These are phyloP conservation scores for Drosophila hydei DNA, from an alignment of 1,140 invertebrate species.

Conservation along the genomic window DNA sequence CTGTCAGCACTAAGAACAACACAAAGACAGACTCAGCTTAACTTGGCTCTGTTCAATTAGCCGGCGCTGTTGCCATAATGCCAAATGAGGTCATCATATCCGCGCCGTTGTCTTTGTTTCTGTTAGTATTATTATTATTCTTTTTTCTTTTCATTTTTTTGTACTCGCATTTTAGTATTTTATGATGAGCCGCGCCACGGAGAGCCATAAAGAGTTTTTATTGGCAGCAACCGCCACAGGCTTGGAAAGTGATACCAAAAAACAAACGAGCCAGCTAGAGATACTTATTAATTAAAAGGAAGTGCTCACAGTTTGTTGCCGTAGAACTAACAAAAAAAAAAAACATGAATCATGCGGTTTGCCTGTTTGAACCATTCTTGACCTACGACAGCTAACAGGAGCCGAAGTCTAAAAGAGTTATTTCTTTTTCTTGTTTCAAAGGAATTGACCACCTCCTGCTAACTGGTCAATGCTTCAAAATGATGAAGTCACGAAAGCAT, in stretches of 20 bases:
- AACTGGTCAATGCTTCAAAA: too few relatives aligned
- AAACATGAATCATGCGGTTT: conserved; percentile 10
- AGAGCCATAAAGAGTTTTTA: conserved; percentile 31
- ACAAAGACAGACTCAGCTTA: conserved; percentile 7
- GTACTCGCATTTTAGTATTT: conserved; percentile 36
- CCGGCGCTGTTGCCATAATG: conserved; percentile 11
- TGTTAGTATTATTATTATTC: conserved; percentile 2
- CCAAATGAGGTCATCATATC: conserved; percentile 54
- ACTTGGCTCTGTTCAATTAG: conserved; percentile 39
- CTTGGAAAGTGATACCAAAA: conserved; percentile 20
- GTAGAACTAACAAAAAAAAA: not conserved
- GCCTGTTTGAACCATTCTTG: not conserved
- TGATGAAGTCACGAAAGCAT: too few relatives aligned
- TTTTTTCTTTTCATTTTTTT: conserved; percentile 9
- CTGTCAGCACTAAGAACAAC: conserved; percentile 10
- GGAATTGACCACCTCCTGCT: too few relatives aligned
- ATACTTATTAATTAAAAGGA: conserved; percentile 46
- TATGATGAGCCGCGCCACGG: conserved; percentile 31
- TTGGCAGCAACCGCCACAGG: conserved; percentile 24
- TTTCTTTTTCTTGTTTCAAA: too few relatives aligned
- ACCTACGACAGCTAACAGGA: not conserved
- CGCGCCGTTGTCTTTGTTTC: conserved; percentile 23
- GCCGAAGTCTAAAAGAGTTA: too few relatives aligned
- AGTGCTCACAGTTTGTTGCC: conserved; percentile 15
- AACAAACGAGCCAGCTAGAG: conserved; percentile 12